phyloP scores from a whole-genome alignment of 92 coral and sea anemone species.

The Palythoa grandiflora region DNA sequence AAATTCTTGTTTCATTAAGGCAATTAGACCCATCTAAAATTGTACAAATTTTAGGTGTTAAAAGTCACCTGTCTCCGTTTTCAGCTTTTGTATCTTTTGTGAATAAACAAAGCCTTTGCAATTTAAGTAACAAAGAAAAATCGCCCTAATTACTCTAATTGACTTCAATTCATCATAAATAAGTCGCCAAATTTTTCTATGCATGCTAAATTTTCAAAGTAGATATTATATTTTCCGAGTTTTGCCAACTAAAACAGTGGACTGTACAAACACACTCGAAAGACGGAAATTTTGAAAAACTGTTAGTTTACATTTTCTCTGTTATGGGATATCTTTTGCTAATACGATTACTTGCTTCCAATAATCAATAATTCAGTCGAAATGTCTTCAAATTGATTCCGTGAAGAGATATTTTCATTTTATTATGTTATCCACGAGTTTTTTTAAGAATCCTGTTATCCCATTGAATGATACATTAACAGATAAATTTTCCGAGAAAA shows the following conservation, averaged over 20 bases:
- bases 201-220: neutral
- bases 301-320: neutral
- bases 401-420: neutral
- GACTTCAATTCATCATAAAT: conserved; percentile 58
- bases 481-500: neutral
- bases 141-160: conserved; percentile 64
- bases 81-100: conserved; percentile 38
- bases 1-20: conserved; percentile 37
- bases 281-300: neutral
- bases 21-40: conserved; percentile 17
- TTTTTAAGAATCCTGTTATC: conserved; percentile 3
- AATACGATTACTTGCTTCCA: neutral
- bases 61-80: conserved; percentile 39
- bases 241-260: neutral
- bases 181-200: neutral
- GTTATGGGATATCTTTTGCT: neutral
- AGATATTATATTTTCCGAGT: conserved; percentile 20
- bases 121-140: conserved; percentile 62
- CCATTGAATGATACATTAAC: neutral
- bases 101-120: conserved; percentile 56
- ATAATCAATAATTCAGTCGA: conserved; percentile 38
- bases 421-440: conserved; percentile 18
- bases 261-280: conserved; percentile 11
- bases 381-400: conserved; percentile 14
- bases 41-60: conserved; percentile 45